A percentile compares a stretch with the other conserved stretches of the same genome.
Conservation (phyloP, 1,140 invertebrate genomes). For the Euborellia annulipes region DNA sequence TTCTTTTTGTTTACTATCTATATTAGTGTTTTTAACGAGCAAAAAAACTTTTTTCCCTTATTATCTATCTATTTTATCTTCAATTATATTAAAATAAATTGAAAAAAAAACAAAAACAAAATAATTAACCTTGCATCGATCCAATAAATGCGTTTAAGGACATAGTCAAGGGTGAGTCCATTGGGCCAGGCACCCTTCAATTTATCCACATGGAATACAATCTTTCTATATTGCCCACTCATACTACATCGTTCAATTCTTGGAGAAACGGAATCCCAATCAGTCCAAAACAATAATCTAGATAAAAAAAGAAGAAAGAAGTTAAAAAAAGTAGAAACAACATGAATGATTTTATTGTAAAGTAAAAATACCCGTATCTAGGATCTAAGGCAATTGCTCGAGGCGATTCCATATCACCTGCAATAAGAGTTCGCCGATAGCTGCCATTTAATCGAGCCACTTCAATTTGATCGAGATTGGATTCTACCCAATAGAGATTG, state of each 20-base stretch:
- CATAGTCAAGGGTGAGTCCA: conserved; percentile 47
- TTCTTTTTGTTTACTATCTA: no score
- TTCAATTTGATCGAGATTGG: conserved; percentile 77
- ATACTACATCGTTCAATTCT: conserved; percentile 44
- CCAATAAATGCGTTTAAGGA: conserved; percentile 41
- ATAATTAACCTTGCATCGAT: conserved; percentile 51
- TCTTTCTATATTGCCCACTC: conserved; percentile 34
- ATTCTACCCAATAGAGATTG: conserved; percentile 73
- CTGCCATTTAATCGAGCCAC: conserved; percentile 68
- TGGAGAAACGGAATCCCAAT: conserved; percentile 35
- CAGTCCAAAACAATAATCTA: conserved; percentile 47
- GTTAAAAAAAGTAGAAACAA: conserved; percentile 2
- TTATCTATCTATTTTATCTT: no score
- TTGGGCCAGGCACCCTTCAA: conserved; percentile 47
- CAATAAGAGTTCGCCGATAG: conserved; percentile 60
- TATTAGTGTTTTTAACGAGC: no score
- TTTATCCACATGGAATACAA: conserved; percentile 33
- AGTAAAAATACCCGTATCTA: conserved; percentile 39
- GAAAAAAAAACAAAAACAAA: no score
- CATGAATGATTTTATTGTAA: neutral
- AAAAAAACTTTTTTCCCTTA: no score
- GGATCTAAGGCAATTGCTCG: conserved; percentile 76
- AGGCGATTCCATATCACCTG: conserved; percentile 72
- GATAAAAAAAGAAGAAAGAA: conserved; percentile 8
- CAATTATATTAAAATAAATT: no score